Percentiles rank a stretch among this genome's conserved stretches.
These are phyloP conservation scores for Myopa testacea DNA, from an alignment of 2,888 invertebrate species.

Conservation along the genomic window DNA sequence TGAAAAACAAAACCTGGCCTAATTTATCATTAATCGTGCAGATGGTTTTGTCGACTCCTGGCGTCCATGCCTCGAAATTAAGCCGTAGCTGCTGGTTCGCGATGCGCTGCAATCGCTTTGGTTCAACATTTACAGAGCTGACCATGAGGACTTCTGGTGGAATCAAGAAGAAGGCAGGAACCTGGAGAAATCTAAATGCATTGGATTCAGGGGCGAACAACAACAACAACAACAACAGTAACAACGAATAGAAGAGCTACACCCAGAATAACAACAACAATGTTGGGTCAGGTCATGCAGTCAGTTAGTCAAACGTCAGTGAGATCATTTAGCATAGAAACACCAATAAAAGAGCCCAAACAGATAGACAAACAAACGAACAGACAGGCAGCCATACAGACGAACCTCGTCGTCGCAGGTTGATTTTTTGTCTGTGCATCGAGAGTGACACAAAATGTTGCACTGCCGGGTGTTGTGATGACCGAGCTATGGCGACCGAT, in stretches of 20 bases:
- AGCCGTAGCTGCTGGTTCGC: constrained; percentile 4
- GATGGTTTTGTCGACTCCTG: not conserved
- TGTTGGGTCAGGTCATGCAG: not conserved
- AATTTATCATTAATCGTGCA: constrained; percentile 12
- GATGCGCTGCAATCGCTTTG: not conserved
- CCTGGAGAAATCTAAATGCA: not conserved
- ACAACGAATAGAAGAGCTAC: no score
- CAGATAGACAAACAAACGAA: not conserved
- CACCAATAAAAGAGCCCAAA: constrained; percentile 26
- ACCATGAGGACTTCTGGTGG: not conserved
- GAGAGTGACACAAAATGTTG: not conserved
- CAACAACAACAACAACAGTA: constrained; percentile 9
- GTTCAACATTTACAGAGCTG: not conserved
- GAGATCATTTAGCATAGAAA: constrained; percentile 40
- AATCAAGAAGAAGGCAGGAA: not conserved
- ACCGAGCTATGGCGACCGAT: no score
- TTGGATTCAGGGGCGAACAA: not conserved
- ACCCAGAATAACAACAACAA: no score
- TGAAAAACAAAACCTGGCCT: not conserved
- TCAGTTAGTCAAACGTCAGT: constrained; percentile 9
- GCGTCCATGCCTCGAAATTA: not conserved
- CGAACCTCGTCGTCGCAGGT: not conserved
- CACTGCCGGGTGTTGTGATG: not conserved
- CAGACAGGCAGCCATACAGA: not conserved
- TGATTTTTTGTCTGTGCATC: not conserved